These are phyloP conservation scores for Corticium candelabrum DNA, from an alignment of 37 sponge, comb jelly and placozoan species.

Conservation along the genomic window DNA sequence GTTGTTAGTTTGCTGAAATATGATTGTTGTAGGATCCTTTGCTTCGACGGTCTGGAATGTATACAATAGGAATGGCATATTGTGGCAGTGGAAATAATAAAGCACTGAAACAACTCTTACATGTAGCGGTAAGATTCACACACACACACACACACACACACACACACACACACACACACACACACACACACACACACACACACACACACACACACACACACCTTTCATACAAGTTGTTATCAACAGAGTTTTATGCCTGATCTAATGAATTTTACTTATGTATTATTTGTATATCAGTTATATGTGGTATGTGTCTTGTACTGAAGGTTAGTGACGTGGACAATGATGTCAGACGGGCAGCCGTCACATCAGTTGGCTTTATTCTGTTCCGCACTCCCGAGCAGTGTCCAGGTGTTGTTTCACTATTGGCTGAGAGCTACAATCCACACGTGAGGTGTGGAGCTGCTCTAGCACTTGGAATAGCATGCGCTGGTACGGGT, in stretches of 20 bases:
- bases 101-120: conserved; percentile 81
- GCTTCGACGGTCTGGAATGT: conserved; percentile 74
- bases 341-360: conserved; percentile 90
- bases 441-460: conserved; percentile 96
- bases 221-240: too few species aligned
- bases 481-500: conserved; percentile 93
- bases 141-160: too few species aligned
- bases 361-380: conserved; percentile 87
- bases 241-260: too few species aligned
- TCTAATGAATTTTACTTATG: too few species aligned
- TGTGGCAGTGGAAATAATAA: conserved; percentile 88
- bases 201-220: too few species aligned
- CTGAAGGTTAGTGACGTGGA: conserved; percentile 83
- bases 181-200: too few species aligned
- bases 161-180: too few species aligned
- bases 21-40: conserved; percentile 67
- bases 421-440: conserved; percentile 92
- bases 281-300: too few species aligned
- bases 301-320: background rate
- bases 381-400: conserved; percentile 83
- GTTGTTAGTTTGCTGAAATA: background rate
- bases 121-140: conserved; percentile 78
- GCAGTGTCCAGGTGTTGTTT: conserved; percentile 92
- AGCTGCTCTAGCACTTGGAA: conserved; percentile 91
- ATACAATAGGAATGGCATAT: conserved; percentile 93